Percentiles rank a stretch among this genome's conserved stretches.
phyloP scores from a whole-genome alignment of 2,113 vertebrate genomes.

The Phalacrocorax carbo region DNA sequence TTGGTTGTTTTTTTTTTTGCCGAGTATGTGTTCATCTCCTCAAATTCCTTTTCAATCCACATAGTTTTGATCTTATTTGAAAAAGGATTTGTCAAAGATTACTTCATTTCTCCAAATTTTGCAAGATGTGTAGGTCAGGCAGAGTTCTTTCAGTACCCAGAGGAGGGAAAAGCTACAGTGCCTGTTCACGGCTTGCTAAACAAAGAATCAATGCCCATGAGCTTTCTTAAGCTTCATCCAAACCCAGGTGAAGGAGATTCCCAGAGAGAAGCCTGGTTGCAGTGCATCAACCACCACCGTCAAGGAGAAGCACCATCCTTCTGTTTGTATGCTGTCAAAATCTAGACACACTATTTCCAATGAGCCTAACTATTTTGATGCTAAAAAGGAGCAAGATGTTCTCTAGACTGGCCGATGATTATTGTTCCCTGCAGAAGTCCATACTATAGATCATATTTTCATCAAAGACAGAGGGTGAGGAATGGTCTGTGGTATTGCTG shows the following conservation, averaged over 20 bases:
- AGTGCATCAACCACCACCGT: not conserved
- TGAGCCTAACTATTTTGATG: not conserved
- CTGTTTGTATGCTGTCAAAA: not conserved
- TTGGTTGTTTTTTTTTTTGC: not conserved
- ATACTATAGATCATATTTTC: not conserved
- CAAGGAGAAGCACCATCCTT: not conserved
- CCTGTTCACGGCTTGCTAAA: not conserved
- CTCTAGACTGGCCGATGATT: not conserved
- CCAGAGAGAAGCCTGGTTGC: not conserved
- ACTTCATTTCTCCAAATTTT: not conserved
- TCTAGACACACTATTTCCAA: not conserved
- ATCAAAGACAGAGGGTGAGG: not conserved
- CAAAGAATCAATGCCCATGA: not conserved
- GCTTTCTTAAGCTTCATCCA: not conserved
- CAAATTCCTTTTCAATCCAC: not conserved
- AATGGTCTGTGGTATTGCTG: not conserved
- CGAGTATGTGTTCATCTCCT: not conserved
- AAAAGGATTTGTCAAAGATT: not conserved
- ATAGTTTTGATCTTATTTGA: not conserved
- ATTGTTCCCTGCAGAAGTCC: not conserved
- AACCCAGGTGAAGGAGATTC: not conserved
- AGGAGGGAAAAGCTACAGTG: not conserved
- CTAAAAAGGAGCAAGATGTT: not conserved
- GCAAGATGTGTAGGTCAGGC: not conserved
- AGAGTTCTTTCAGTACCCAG: not conserved